Evolutionary conservation across 2,113 vertebrate species (phyloP), one percentile per base, ranked within the genome.

Genomic region (Ellobius talpinus): DNA sequence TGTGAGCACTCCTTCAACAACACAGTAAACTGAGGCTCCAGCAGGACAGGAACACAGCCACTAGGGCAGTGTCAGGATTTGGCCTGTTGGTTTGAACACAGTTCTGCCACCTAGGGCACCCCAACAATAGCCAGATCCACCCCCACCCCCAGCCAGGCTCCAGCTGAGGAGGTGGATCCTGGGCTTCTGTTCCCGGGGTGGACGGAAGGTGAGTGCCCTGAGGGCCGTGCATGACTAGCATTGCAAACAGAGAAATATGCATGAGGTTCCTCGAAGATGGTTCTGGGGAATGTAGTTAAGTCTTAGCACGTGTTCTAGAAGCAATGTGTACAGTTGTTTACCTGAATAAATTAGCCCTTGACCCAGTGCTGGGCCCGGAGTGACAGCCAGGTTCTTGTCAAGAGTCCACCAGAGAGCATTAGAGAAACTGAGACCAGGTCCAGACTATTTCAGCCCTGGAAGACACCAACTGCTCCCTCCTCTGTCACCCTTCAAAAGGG

Each of bases 221-320:
- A 45, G 33, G 21, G 42, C 21, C 1, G 8, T 76, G 58, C 58
- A 29, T 26, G 55, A 77, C 73, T 50, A 42, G 65, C 55, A 63
- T 45, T 55, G 68, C 68, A 33, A 74, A 21, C 87, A 89, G 87
- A 88, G 77, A 24, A 52, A 68, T 36, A 74, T 2, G 23, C 90
- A 29, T 39, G n/a, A 29, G 68, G 47, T 45, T 50, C 55, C 86
- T 82, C 13, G 7, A 76, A 93, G 73, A 52, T 24, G 97, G 94
- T 31, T 55, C 86, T 24, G 90, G 96, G 90, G 96, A 98, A 96
- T 50, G 74, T 36, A 66, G 65, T 79, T 84, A 96, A 96, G 93
- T 89, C 90, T 91, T 74, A 73, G 89, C 16, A 73, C 90, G 61
- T 87, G 61, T 66, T 92, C 93, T 90, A 24, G 61, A 96, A 63